Conservation (phyloP, 2,888 invertebrate species). For the Spicauda simplicius region DNA sequence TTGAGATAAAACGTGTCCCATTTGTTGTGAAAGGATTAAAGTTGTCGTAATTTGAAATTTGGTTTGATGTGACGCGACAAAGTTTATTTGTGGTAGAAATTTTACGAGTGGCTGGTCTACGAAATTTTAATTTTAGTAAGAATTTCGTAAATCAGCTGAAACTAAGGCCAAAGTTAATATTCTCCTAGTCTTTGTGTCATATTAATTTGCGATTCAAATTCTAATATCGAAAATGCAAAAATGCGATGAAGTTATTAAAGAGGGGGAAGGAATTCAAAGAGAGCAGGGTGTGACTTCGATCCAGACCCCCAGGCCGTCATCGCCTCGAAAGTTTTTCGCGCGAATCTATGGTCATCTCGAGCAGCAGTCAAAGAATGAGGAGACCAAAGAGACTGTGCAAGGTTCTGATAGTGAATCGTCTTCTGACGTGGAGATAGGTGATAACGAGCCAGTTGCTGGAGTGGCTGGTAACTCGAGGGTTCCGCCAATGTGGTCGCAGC, state of each 20-base stretch:
- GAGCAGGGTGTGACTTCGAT: slow-evolving; percentile 51
- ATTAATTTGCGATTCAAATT: too few relatives aligned
- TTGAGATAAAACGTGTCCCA: slow-evolving; percentile 56
- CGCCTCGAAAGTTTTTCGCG: slow-evolving; percentile 92
- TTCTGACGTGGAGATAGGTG: slow-evolving; percentile 77
- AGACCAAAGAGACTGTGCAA: slow-evolving; percentile 46
- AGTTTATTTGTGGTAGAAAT: too few relatives aligned
- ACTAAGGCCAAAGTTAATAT: not conserved
- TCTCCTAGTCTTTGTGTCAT: not conserved
- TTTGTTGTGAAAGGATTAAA: slow-evolving; percentile 3
- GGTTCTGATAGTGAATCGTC: slow-evolving; percentile 70
- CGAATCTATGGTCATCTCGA: slow-evolving; percentile 92
- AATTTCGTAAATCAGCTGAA: not conserved
- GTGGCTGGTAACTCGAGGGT: slow-evolving; percentile 38
- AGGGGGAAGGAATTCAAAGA: slow-evolving; percentile 32
- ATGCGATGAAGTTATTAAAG: slow-evolving; percentile 22
- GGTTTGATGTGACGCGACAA: not conserved
- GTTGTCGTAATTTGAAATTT: slow-evolving; percentile 7
- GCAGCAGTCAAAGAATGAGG: slow-evolving; percentile 52
- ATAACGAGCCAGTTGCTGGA: slow-evolving; percentile 49
- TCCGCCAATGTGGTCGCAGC: slow-evolving; percentile 60
- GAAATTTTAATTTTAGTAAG: not conserved
- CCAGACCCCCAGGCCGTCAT: slow-evolving; percentile 86
- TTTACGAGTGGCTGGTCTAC: too few relatives aligned
- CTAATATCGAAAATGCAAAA: slow-evolving; percentile 24